Evolutionary conservation across 64 coral and sea anemone species (phyloP), one percentile per base, ranked within the genome.

Genomic region (Dendrophyllia cribrosa): DNA sequence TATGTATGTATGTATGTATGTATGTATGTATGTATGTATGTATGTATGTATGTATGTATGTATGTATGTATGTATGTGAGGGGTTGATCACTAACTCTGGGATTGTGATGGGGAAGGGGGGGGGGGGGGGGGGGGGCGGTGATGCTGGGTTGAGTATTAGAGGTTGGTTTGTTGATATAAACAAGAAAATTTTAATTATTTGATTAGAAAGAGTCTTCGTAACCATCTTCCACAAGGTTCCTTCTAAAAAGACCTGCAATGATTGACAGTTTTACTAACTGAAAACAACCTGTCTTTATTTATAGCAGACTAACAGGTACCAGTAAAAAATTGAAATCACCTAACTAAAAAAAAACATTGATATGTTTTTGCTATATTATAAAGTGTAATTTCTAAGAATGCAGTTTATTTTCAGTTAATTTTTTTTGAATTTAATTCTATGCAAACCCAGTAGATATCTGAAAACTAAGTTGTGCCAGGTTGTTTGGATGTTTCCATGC

Each of bases 251-350:
- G 8, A 64, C 13, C 59, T 21, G 59, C 64, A 19, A 84, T 68
- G 20, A 16, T 56, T 75, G 80, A 14, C 8, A 47, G 60, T 44
- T n/a, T 14, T 48, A 46, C 14, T 67, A 9, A 68, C 7, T 59
- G 52, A 16, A 14, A n/a, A 63, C 9, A 26, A 64, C 61, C 60
- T 84, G 62, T 84, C 44, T n/a, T 84, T n/a, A n/a, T 68, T 84
- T 11, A 51, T 67, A 67, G 63, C 3, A 14, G 21, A 50, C 17
- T 67, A 12, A 63, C 80, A 65, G 80, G 80, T 84, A 84, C 80
- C 80, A 48, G 80, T 22, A 2, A 47, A 47, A 81, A 51, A 67
- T 20, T 68, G 12, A 50, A 51, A 23, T 24, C 80, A 84, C 26
- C 45, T 20, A 63, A 49, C 62, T 50, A 14, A 10, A 22, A 84